Evolutionary conservation across 2,888 invertebrate genomes (phyloP), one percentile per base, ranked within the genome.

Genomic region (Tiphia femorata): DNA sequence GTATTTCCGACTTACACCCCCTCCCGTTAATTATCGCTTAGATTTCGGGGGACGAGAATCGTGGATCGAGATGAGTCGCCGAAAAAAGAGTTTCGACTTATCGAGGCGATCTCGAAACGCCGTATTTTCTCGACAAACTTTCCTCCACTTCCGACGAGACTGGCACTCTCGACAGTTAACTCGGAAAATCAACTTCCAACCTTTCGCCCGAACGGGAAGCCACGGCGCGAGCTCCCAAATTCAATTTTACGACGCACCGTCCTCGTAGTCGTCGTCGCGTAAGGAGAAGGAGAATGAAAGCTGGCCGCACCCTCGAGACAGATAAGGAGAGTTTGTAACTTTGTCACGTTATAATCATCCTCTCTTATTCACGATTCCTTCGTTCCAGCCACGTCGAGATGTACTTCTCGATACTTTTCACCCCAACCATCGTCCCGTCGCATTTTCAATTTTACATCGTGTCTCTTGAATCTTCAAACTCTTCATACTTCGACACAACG

Each of bases 101-200:
- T 25, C 25, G 30, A 21, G n/a, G 38, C 33, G 3, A 19, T 48
- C 23, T 23, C 25, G 49, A 52, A 29, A 21, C 30, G 49, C 49
- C 49, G 29, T 40, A 14, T 33, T 12, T 6, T 23, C 38, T 23
- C 42, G 17, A 56, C n/a, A 50, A 50, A 46, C 38, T 54, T 56
- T 37, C 44, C 25, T 42, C 43, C 46, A 33, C 38, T 57, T 54
- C 54, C 64, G 53, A 55, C 64, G 53, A 51, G 10, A 10, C 58
- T 59, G 67, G 66, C 69, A 67, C 59, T 64, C 59, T 57, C 49
- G 38, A 38, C 38, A 59, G 64, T 59, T 62, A 62, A 67, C 62
- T 58, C 55, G 42, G 59, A 59, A 61, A 67, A 64, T 67, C 67
- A 64, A 64, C 59, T 69, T 70, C 62, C 64, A 67, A 62, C 62